Conservation (phyloP, 2,888 invertebrate genomes). For the Serrognathus titanus region DNA sequence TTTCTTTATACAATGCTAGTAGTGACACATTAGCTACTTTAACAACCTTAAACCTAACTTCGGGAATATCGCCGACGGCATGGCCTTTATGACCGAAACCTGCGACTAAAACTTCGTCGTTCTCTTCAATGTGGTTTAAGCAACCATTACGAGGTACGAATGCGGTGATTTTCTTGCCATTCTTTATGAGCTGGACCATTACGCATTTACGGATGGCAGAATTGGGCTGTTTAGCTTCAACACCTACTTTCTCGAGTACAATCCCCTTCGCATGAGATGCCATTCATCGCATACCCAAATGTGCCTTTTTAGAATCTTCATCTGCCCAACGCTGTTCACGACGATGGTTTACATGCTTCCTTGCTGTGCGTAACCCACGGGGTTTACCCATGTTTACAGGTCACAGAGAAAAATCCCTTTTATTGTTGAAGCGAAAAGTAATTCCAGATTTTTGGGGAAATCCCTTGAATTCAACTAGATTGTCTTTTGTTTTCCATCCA, state of each 20-base stretch:
- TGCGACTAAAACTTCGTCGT: no score
- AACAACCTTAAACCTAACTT: constrained; percentile 90
- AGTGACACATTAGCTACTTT: no score
- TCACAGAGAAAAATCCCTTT: constrained; percentile 27
- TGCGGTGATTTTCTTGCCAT: no score
- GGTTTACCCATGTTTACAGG: constrained; percentile 70
- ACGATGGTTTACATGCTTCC: no score
- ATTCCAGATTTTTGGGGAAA: no score
- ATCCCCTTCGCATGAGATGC: constrained; percentile 99
- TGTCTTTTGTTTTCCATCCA: no score
- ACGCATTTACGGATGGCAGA: constrained; percentile 99
- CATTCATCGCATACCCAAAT: constrained; percentile 98
- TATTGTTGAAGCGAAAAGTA: no score
- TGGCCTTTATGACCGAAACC: constrained; percentile 99
- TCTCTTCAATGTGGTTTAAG: no score
- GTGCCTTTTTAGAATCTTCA: constrained; percentile 99
- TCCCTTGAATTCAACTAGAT: no score
- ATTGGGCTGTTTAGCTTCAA: constrained; percentile 99
- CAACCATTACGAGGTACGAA: no score
- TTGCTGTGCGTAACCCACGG: constrained; percentile 97
- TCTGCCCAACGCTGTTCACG: constrained; percentile 99
- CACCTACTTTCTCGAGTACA: constrained; percentile 99
- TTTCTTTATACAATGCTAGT: constrained; percentile 97
- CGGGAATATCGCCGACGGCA: constrained; percentile 99
- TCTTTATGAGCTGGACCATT: constrained; percentile 95